phyloP scores from a whole-genome alignment of 1,140 invertebrate species.

The Platyscapa corneri region DNA sequence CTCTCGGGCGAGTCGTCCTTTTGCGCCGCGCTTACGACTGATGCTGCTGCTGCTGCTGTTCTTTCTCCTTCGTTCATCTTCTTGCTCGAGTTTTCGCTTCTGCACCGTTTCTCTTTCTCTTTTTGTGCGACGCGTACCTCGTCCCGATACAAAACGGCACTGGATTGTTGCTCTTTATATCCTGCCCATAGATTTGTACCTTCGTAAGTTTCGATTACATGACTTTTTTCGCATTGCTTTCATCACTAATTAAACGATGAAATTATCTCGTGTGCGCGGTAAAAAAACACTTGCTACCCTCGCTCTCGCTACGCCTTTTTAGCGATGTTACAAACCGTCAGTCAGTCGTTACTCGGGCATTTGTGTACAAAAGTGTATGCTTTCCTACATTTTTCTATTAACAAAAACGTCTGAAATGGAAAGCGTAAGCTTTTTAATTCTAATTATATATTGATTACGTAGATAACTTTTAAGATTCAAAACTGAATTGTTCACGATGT shows the following conservation, averaged over 20 bases:
- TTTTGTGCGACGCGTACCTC: conserved; percentile 1
- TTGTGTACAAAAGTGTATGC: too few species aligned
- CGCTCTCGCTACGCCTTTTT: background rate
- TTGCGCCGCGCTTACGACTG: background rate
- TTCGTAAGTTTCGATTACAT: too few species aligned
- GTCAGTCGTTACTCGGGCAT: too few species aligned
- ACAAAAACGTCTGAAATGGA: too few species aligned
- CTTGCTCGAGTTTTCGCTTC: background rate
- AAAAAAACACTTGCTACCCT: background rate
- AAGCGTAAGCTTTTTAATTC: too few species aligned
- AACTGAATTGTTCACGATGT: too few species aligned
- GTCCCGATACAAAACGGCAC: background rate
- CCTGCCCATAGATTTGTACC: background rate
- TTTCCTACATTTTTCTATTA: too few species aligned
- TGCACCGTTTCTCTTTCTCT: conserved; percentile 47
- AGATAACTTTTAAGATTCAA: too few species aligned
- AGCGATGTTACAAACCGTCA: too few species aligned
- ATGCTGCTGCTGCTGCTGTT: background rate
- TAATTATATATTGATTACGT: too few species aligned
- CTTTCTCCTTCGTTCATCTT: background rate
- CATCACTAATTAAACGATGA: background rate
- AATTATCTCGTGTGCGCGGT: background rate
- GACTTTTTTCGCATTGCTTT: background rate
- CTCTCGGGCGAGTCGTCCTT: background rate
- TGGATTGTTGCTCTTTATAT: background rate